Evolutionary conservation across 2,113 vertebrate genomes (phyloP), one percentile per base, ranked within the genome.

Genomic region (Poeciliopsis turrubarensis): DNA sequence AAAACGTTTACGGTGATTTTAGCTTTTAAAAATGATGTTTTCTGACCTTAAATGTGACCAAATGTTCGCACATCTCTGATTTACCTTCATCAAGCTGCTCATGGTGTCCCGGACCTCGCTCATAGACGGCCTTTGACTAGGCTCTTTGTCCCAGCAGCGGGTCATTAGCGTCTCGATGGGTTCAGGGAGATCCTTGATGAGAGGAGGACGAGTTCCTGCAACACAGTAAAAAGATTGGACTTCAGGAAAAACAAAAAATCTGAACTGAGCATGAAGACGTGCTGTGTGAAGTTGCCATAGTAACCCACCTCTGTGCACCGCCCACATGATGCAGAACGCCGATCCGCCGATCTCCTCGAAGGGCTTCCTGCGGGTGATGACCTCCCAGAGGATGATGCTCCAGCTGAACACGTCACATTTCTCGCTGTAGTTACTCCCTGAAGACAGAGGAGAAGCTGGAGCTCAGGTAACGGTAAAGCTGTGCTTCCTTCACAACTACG

Each of bases 371-470:
- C 97, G 96, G 12, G 97, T 98, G 92, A 99, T 97, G 82, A 98
- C 97, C 92, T 99, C 97, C 97, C 97, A 99, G 65, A 99, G 96
- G 90, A 99, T 99, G 85, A 99, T 99, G 73, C 97, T 97, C 97
- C 97, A 99, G 60, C 97, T 98, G 94, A 98, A 99, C 90, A 99
- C 97, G 0, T 99, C 97, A 90, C 97, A 99, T 95, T 99, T 99
- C 92, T 99, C 97, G 91, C 97, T 99, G 94, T 99, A 99, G 95
- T 98, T 98, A 89, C 96, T 99, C 93, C 97, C 97, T 97, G 92
- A 60, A 31, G 8, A 31, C 29, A 31, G 30, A 31, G 17, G 61
- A 2, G 12, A 30, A 62, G n/a, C 10, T 13, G n/a, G 13, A 62
- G 27, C 60, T 30, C 12, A 25, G 22, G 7, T 9, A n/a, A 54